Conservation (phyloP, 2,113 vertebrate genomes). For the Pteronura brasiliensis region DNA sequence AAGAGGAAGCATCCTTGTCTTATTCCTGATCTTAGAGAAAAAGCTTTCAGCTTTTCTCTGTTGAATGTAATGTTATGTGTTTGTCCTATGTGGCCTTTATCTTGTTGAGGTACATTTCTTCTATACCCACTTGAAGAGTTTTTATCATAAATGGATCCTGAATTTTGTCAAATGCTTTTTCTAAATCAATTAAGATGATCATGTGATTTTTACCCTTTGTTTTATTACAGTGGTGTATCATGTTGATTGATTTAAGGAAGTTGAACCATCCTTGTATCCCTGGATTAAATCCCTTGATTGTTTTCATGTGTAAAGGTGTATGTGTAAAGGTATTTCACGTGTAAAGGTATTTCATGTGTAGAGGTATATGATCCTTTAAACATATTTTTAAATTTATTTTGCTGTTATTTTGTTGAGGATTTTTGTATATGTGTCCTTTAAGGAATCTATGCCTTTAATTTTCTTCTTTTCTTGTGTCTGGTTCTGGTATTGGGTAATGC, state of each 20-base stretch:
- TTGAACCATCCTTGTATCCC: not conserved
- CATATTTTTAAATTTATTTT: not conserved
- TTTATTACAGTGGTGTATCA: not conserved
- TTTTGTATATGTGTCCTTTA: not conserved
- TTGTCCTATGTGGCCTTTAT: not conserved
- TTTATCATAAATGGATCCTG: not conserved
- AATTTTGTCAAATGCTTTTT: not conserved
- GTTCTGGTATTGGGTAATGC: not conserved
- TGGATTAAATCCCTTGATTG: not conserved
- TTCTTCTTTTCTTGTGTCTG: not conserved
- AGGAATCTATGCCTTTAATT: not conserved
- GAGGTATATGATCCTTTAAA: not conserved
- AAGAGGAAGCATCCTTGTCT: not conserved
- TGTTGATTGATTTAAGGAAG: not conserved
- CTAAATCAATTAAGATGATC: not conserved
- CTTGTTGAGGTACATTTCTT: not conserved
- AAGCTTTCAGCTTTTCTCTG: not conserved
- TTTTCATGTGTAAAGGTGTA: not conserved
- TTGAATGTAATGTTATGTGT: not conserved
- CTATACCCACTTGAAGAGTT: not conserved
- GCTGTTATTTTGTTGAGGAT: not conserved
- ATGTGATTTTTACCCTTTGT: not conserved
- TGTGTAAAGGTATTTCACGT: too few relatives aligned
- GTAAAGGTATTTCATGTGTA: too few relatives aligned
- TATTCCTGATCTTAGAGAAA: not conserved